phyloP scores from a whole-genome alignment of 2,113 vertebrate species.

The Galeopterus variegatus region DNA sequence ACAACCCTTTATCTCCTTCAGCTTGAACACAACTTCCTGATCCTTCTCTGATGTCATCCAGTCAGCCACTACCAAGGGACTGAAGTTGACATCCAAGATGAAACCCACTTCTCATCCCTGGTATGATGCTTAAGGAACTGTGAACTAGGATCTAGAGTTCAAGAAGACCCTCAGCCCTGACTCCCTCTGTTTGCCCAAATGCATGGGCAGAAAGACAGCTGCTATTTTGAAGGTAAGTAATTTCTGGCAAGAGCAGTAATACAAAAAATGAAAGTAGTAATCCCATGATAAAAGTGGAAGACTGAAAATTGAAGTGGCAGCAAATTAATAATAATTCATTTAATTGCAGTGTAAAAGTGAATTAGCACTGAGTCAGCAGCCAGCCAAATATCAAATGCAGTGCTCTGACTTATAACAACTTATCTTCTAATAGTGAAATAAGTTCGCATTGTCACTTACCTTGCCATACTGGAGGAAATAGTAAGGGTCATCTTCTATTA shows the following conservation, averaged over 20 bases:
- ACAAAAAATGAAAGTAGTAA: background rate
- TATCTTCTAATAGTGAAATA: background rate
- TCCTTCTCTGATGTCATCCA: background rate
- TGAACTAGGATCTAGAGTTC: background rate
- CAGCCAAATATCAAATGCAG: background rate
- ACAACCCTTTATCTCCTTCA: background rate
- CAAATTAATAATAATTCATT: background rate
- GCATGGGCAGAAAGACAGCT: background rate
- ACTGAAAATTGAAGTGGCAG: background rate
- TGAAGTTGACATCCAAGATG: too few species aligned
- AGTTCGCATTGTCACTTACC: conserved; percentile 86
- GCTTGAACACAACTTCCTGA: background rate
- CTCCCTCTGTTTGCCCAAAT: background rate
- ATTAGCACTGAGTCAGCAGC: background rate
- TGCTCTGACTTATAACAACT: background rate
- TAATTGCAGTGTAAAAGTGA: background rate
- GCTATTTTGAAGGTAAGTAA: conserved; percentile 1
- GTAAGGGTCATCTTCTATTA: conserved; percentile 99
- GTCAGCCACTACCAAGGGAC: background rate
- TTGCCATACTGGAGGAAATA: conserved; percentile 98
- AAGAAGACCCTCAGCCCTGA: background rate
- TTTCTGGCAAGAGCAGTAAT: conserved; percentile 26
- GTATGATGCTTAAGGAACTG: background rate
- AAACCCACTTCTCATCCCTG: background rate
- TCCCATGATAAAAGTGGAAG: background rate